A percentile compares a stretch with the other conserved stretches of the same genome.
phyloP scores from a whole-genome alignment of 2,888 invertebrate genomes.

The Pocota personata region DNA sequence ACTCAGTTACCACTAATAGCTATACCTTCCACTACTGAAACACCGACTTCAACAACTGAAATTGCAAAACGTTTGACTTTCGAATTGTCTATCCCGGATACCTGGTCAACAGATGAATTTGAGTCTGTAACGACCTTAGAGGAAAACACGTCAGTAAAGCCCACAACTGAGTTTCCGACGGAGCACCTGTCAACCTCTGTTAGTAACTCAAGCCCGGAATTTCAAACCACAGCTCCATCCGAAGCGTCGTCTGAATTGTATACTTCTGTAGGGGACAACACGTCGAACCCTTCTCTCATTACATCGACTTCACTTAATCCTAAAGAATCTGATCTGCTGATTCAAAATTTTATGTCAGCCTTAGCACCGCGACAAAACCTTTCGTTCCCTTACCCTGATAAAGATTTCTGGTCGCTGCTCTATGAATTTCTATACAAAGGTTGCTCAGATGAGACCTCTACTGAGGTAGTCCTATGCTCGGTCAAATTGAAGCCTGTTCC shows the following conservation, averaged over 20 bases:
- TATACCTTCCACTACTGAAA: background rate
- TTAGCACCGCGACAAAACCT: background rate
- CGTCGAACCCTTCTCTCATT: background rate
- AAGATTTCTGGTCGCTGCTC: conserved; percentile 44
- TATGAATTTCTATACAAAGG: conserved; percentile 60
- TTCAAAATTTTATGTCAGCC: background rate
- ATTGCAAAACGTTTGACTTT: conserved; percentile 4
- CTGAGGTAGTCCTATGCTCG: conserved; percentile 18
- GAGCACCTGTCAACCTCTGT: background rate
- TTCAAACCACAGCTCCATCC: background rate
- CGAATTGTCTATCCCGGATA: background rate
- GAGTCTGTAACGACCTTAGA: background rate
- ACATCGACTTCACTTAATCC: background rate
- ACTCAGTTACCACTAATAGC: conserved; percentile 43
- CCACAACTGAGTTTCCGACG: background rate
- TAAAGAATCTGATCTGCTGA: background rate
- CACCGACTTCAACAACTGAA: conserved; percentile 15
- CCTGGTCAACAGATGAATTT: background rate
- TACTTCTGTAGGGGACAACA: background rate
- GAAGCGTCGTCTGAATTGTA: background rate
- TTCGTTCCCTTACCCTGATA: background rate
- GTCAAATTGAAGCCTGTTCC: conserved; percentile 15
- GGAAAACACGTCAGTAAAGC: background rate
- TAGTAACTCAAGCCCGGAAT: background rate
- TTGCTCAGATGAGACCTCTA: conserved; percentile 20